Conservation (phyloP, 2,888 invertebrate genomes). For the Cephalotes varians region DNA sequence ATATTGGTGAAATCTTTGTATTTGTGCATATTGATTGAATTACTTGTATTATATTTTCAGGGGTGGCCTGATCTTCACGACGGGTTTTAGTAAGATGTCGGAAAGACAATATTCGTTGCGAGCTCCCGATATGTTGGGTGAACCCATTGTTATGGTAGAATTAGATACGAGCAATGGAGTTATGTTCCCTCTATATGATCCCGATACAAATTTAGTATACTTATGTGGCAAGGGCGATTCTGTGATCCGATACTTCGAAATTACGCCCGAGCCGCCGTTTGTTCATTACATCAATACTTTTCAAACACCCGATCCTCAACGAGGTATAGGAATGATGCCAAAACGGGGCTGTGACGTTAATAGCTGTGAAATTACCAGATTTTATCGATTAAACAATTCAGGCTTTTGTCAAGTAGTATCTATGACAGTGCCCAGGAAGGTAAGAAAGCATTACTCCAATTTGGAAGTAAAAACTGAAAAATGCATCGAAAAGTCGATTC, state of each 20-base stretch:
- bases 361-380: conserved; percentile 97
- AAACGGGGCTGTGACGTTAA: conserved; percentile 98
- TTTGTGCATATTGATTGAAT: conserved; percentile 48
- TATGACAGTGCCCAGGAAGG: conserved; percentile 99
- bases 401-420: conserved; percentile 97
- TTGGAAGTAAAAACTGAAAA: conserved; percentile 8
- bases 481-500: not conserved
- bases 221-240: conserved; percentile 99
- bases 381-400: conserved; percentile 97
- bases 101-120: conserved; percentile 98
- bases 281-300: conserved; percentile 99
- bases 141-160: conserved; percentile 97
- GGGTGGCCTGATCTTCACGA: conserved; percentile 84
- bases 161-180: conserved; percentile 98
- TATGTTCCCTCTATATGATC: conserved; percentile 98
- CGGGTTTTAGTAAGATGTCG: conserved; percentile 98
- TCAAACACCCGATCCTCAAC: conserved; percentile 98
- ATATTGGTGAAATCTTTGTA: not conserved
- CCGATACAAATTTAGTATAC: conserved; percentile 97
- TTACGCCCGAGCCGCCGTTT: conserved; percentile 97
- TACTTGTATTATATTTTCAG: conserved; percentile 76
- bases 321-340: conserved; percentile 99
- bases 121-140: conserved; percentile 94
- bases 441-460: conserved; percentile 77
- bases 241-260: conserved; percentile 97